phyloP scores from a whole-genome alignment of 2,113 vertebrate species.

The Noctilio leporinus region DNA sequence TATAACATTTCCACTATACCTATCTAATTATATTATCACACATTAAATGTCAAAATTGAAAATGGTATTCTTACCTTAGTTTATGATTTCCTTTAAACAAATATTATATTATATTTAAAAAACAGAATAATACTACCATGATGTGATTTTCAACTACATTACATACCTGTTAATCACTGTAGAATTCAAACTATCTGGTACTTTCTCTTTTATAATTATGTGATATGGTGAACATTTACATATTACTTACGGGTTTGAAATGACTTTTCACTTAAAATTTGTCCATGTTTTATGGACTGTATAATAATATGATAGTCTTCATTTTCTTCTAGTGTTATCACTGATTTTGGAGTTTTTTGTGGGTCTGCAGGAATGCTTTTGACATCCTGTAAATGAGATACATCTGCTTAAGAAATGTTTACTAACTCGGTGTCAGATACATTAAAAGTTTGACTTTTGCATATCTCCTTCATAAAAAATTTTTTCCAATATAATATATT shows the following conservation, averaged over 20 bases:
- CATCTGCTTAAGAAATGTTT: background rate
- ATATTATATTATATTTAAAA: background rate
- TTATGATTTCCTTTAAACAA: constrained; percentile 2
- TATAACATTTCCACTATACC: background rate
- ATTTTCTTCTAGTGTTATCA: constrained; percentile 75
- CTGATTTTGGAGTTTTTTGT: constrained; percentile 74
- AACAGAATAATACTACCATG: background rate
- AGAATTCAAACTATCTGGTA: background rate
- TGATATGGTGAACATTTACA: background rate
- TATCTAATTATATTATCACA: background rate
- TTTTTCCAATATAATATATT: constrained; percentile 1
- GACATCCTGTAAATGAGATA: constrained; percentile 69
- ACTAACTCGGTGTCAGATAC: background rate
- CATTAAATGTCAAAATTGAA: background rate
- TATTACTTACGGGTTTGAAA: constrained; percentile 81
- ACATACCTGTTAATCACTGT: background rate
- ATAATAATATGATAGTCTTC: constrained; percentile 79
- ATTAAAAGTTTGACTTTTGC: background rate
- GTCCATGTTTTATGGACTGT: constrained; percentile 77
- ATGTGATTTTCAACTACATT: background rate
- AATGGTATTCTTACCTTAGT: background rate
- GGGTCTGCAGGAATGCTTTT: constrained; percentile 67
- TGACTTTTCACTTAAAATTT: constrained; percentile 73
- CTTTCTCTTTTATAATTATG: background rate
- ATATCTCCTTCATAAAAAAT: background rate